Evolutionary conservation across 92 coral and sea anemone genomes (phyloP).

Genomic region (Umimayanthus chanpuru): DNA sequence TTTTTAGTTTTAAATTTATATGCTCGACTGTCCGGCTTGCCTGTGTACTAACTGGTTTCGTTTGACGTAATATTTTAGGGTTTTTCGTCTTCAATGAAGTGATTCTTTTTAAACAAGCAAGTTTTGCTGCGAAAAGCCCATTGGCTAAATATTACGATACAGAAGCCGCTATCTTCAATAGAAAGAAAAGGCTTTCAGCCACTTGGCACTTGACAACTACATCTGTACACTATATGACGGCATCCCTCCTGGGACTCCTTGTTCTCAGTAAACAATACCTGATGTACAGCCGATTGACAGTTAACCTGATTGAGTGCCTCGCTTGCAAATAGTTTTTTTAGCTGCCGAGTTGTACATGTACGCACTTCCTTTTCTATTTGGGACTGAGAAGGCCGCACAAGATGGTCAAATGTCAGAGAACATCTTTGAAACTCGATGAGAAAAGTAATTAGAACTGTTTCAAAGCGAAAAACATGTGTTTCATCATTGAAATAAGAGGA

Average conservation of each 20-base stretch:
- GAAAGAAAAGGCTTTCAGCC: background rate
- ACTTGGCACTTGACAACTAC: background rate
- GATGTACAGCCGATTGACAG: background rate
- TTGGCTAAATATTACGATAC: no score
- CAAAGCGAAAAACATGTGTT: background rate
- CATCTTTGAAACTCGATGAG: slow-evolving; percentile 15
- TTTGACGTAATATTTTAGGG: no score
- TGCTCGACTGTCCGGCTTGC: background rate
- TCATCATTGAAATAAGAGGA: background rate
- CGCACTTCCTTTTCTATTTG: background rate
- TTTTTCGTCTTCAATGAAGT: no score
- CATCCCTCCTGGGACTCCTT: background rate
- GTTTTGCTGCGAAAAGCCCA: no score
- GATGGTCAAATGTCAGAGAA: background rate
- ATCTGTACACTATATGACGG: background rate
- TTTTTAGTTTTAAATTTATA: no score
- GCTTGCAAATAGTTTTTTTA: background rate
- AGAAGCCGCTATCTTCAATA: no score
- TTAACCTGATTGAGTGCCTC: background rate
- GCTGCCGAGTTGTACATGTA: background rate
- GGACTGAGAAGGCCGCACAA: background rate
- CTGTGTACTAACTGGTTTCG: background rate
- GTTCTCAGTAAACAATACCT: slow-evolving; percentile 6
- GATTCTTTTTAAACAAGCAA: no score
- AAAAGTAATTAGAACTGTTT: background rate